A percentile compares a stretch with the other conserved stretches of the same genome.
Evolutionary conservation across 2,888 invertebrate species (phyloP).

Genomic region (Pocota personata): DNA sequence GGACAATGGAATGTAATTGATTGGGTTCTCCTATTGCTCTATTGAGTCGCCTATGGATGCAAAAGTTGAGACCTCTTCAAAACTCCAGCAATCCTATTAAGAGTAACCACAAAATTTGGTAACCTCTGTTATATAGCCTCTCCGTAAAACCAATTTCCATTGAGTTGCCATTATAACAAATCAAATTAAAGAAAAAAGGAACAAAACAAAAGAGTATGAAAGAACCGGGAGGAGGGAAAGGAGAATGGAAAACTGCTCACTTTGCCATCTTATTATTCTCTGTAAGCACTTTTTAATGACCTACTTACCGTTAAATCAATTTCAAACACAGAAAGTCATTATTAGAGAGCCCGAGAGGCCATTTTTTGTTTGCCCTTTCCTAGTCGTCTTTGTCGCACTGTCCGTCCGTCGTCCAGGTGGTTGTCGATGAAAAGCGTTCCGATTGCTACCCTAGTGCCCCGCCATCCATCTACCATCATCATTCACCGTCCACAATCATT

Average conservation of each 20-base stretch:
- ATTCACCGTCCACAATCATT: constrained; percentile 17
- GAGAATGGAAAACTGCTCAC: constrained; percentile 3
- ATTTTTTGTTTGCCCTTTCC: constrained; percentile 17
- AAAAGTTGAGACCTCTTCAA: not conserved
- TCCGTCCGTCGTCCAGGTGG: constrained; percentile 26
- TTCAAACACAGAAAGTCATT: constrained; percentile 66
- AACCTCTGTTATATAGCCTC: too few relatives aligned
- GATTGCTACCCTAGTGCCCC: not conserved
- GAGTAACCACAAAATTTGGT: constrained; percentile 6
- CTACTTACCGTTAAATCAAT: constrained; percentile 72
- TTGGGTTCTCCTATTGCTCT: not conserved
- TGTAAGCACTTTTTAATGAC: constrained; percentile 67
- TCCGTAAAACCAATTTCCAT: not conserved
- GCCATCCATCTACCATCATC: not conserved
- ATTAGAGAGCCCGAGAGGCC: constrained; percentile 35
- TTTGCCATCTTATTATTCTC: constrained; percentile 52
- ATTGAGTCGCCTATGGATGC: too few relatives aligned
- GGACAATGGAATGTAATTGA: not conserved
- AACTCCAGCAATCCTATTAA: not conserved
- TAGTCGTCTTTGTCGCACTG: not conserved
- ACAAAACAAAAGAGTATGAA: constrained; percentile 5
- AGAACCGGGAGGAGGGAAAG: constrained; percentile 11
- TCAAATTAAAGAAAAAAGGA: constrained; percentile 11
- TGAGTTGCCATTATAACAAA: constrained; percentile 18
- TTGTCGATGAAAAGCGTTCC: constrained; percentile 44